Evolutionary conservation across 2,797 vertebrate genomes (phyloP).

Genomic region (Aulostomus chinensis): DNA sequence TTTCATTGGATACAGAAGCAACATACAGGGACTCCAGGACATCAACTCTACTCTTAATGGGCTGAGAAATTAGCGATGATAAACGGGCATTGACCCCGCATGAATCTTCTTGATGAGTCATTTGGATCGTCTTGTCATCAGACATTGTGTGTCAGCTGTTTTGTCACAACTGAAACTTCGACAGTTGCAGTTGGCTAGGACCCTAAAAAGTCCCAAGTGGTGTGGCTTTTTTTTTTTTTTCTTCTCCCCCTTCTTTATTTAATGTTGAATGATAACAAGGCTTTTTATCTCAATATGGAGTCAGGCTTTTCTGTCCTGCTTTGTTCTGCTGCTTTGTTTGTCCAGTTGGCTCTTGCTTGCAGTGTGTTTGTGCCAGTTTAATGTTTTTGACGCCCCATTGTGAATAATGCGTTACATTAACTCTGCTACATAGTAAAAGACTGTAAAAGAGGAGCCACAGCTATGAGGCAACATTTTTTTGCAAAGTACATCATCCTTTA

Average conservation of each 20-base stretch:
- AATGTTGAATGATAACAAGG: neutral
- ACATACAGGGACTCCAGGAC: too few species aligned
- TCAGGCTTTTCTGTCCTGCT: conserved; percentile 9
- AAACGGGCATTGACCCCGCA: neutral
- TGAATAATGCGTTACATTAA: too few species aligned
- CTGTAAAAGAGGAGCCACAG: too few species aligned
- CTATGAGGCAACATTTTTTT: too few species aligned
- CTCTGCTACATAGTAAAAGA: too few species aligned
- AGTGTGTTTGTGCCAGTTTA: neutral
- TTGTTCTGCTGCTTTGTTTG: neutral
- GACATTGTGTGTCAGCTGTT: conserved; percentile 31
- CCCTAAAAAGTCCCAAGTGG: conserved; percentile 17
- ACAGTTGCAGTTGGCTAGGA: too few species aligned
- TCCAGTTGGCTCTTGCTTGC: conserved; percentile 6
- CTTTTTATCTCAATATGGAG: conserved; percentile 23
- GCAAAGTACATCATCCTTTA: too few species aligned
- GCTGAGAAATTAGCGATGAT: too few species aligned
- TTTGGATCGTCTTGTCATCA: conserved; percentile 30
- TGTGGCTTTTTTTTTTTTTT: neutral
- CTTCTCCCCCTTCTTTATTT: neutral
- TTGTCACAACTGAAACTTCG: conserved; percentile 12
- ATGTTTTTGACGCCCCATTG: neutral
- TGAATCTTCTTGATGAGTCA: conserved; percentile 35
- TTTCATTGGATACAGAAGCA: neutral
- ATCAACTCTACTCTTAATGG: too few species aligned